Conservation (phyloP, 2,888 invertebrate species). For the Drosophila eohydei region DNA sequence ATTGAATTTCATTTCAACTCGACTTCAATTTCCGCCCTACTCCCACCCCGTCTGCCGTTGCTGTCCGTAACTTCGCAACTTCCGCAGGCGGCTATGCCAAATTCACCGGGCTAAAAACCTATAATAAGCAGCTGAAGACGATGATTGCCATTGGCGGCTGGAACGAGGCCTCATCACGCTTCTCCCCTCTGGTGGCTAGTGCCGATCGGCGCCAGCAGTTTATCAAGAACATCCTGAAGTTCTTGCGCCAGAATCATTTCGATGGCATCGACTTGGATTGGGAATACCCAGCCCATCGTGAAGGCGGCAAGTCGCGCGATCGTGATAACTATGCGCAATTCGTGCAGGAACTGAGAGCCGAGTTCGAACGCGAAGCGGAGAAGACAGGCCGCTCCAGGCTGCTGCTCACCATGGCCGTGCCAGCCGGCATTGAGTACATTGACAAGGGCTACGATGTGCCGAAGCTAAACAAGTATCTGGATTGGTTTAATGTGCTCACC, state of each 20-base stretch:
- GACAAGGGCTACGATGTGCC: conserved; percentile 97
- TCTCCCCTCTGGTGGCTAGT: conserved; percentile 95
- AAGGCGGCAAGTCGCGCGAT: conserved; percentile 92
- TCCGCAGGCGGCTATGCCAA: conserved; percentile 94
- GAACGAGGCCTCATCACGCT: conserved; percentile 95
- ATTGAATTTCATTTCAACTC: conserved; percentile 31
- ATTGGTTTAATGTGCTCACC: conserved; percentile 96
- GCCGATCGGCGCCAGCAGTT: conserved; percentile 91
- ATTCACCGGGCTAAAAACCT: conserved; percentile 96
- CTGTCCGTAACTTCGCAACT: not conserved
- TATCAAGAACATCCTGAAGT: conserved; percentile 93
- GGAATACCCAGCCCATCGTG: conserved; percentile 87
- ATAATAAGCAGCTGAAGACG: conserved; percentile 96
- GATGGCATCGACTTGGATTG: conserved; percentile 97
- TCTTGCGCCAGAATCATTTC: conserved; percentile 95
- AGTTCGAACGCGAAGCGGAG: conserved; percentile 93
- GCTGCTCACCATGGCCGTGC: conserved; percentile 96
- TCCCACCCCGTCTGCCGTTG: not conserved
- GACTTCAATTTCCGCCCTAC: conserved; percentile 55
- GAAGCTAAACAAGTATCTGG: conserved; percentile 93
- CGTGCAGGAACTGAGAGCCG: conserved; percentile 94
- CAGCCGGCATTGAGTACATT: conserved; percentile 96
- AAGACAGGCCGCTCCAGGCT: conserved; percentile 93
- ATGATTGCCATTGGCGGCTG: conserved; percentile 96
- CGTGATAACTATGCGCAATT: conserved; percentile 94